Evolutionary conservation across 2,797 vertebrate genomes (phyloP).

Genomic region (Argya squamiceps): DNA sequence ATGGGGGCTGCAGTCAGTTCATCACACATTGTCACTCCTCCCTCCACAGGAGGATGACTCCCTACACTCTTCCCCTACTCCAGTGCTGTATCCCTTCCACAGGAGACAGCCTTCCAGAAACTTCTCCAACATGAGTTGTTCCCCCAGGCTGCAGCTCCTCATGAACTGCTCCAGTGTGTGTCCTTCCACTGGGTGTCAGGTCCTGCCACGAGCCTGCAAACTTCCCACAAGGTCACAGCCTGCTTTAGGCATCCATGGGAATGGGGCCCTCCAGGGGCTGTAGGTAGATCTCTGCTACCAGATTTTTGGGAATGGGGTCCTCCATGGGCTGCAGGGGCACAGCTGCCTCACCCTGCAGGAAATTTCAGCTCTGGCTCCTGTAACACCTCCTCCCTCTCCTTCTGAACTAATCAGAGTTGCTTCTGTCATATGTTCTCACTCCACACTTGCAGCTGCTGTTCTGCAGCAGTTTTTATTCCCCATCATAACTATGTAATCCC

Average conservation of each 20-base stretch:
- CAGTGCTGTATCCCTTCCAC: neutral
- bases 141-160: neutral
- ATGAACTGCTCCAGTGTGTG: fast-evolving
- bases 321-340: neutral
- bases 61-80: neutral
- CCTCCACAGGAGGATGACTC: fast-evolving
- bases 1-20: neutral
- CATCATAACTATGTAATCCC: neutral
- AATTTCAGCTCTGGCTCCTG: neutral
- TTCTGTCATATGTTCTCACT: neutral
- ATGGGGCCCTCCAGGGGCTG: too few species aligned
- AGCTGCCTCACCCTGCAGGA: neutral
- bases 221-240: neutral
- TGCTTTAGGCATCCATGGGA: neutral
- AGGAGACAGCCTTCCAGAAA: neutral
- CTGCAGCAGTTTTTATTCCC: neutral
- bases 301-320: too few species aligned
- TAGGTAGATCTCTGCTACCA: neutral
- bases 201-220: neutral
- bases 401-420: neutral
- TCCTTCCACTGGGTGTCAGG: neutral
- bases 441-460: neutral
- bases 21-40: neutral
- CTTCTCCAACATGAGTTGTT: fast-evolving
- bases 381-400: neutral